Evolutionary conservation across 2,113 vertebrate species (phyloP), one percentile per base, ranked within the genome.

Genomic region (Entomyzon cyanotis): DNA sequence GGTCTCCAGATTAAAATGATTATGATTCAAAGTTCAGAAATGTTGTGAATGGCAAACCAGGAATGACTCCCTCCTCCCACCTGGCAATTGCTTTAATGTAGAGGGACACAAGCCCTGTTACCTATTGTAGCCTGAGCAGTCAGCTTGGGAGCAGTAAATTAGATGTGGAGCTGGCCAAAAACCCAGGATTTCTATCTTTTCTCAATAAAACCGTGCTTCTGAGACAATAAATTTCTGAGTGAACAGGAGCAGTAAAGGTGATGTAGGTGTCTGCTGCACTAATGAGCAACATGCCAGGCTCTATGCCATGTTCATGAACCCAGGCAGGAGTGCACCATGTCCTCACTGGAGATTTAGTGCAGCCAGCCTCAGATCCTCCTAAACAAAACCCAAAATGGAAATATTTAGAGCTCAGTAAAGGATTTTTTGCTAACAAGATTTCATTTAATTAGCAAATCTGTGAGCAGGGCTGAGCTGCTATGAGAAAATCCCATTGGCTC

Each of bases 381-480:
- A 44, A 35, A 17, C 56, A 86, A 91, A 80, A 5, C 4, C 16
- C 6, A 2, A 59, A 78, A 27, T 41, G n/a, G 80, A 88, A 76
- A 59, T 68, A 71, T 64, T 89, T 76, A 76, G 39, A 76, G 67
- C 62, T 80, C 60, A 80, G 76, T 25, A 47, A 46, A 86, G 85
- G 19, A 6, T 2, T 28, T 59, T 79, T 83, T 93, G 33, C 71
- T 92, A 93, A 65, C 15, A 46, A 77, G 82, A 58, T 31, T 69
- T 87, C 17, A 59, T 84, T 84, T 94, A 87, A 84, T 70, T 70
- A 78, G 8, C 60, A 78, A 89, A 81, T 62, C 46, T 69, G 50
- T 49, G 25, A 89, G 64, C 31, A 84, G 46, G n/a, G 59, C 41
- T 89, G 68, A 23, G 81, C 60, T 70, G 68, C 63, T 52, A 4